phyloP scores from a whole-genome alignment of 2,888 invertebrate species.

The Sminthurinus aureus region DNA sequence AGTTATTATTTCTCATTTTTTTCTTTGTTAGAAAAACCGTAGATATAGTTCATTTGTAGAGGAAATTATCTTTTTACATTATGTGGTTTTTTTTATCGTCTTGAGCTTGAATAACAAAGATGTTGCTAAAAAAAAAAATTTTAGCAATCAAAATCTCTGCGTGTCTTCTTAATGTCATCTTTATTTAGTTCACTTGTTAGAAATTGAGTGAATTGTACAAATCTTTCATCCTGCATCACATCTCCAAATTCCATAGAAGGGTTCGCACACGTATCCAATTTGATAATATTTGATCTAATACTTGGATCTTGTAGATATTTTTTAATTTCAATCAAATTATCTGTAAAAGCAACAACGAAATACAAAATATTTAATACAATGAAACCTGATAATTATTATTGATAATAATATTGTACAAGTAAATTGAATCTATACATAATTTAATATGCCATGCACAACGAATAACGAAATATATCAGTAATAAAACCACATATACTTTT shows the following conservation, averaged over 20 bases:
- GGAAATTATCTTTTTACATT: no score
- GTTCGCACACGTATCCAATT: constrained; percentile 38
- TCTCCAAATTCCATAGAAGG: constrained; percentile 36
- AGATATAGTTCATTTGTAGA: no score
- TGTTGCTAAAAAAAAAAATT: no score
- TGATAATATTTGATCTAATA: constrained; percentile 23
- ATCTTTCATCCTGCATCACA: constrained; percentile 46
- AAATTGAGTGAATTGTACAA: constrained; percentile 38
- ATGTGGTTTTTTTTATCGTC: no score
- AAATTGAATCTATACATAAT: neutral
- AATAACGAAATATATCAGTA: no score
- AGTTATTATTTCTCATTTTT: no score
- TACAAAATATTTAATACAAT: neutral
- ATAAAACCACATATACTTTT: neutral
- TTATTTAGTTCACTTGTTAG: constrained; percentile 17
- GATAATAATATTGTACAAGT: neutral
- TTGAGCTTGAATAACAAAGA: no score
- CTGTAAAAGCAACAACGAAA: neutral
- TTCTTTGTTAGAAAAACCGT: no score
- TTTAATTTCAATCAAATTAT: constrained; percentile 30
- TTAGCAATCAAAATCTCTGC: no score
- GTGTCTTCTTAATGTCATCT: neutral
- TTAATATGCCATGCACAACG: no score
- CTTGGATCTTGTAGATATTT: constrained; percentile 23
- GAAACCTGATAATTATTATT: neutral